Base-by-base conservation (phyloP, 2,113 vertebrate species). In the Calyptomena viridis region DNA sequence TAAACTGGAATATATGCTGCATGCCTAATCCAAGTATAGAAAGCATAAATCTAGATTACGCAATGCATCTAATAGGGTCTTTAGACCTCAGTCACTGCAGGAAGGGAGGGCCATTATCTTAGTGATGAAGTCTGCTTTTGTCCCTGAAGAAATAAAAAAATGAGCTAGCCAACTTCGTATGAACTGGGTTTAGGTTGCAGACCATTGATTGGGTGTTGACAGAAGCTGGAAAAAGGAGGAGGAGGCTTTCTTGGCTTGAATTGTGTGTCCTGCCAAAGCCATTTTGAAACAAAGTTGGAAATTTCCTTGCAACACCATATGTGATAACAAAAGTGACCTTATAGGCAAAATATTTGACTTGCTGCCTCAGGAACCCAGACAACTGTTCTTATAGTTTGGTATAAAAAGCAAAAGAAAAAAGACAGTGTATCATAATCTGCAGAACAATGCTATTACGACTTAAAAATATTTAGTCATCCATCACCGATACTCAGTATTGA, bases 271-370 rank as follows among this genome's bases (percentile, higher is more conserved):
- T 83, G 64, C 58, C 72, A 86, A 90, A 78, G 78, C 37, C 93
- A 66, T 93, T 96, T 94, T 90, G 94, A 94, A 94, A 90, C 64
- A 44, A 85, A 93, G 89, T 64, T 94, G 72, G 82, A 97, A 89
- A 90, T 83, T 90, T 94, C 82, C 78, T 94, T 94, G 83, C 11
- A 31, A 73, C 40, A 77, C 88, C 44, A 28, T n/a, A 72, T 75
- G 87, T 66, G 75, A 94, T 94, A 96, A 89, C 68, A 87, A 87
- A 94, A 94, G 71, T 89, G 88, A 96, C 55, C 66, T 95, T 95
- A 90, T 18, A 74, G 86, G 76, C 25, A 76, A 92, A 93, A 84
- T 68, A 94, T 89, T 96, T 94, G 56, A 80, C 69, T 91, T 84
- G 11, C 71, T 77, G 47, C 47, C 79, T 73, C 68, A 81, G 79